Evolutionary conservation across 2,888 invertebrate genomes (phyloP), one percentile per base, ranked within the genome.

Genomic region (Philaethria dido): DNA sequence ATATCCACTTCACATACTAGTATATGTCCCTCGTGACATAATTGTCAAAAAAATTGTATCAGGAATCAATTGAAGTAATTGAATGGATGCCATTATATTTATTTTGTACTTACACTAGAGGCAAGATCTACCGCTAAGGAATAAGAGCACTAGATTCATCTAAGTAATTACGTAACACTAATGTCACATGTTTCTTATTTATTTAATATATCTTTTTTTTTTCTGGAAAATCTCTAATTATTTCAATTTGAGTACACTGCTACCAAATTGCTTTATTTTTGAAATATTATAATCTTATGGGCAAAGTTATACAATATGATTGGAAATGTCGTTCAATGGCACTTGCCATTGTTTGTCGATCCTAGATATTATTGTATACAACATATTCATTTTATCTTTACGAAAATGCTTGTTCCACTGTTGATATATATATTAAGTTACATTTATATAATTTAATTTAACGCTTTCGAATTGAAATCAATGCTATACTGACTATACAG

Each of bases 101-200:
- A 59, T n/a, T 76, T 78, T 78, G 78, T 80, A 80, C 78, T 80
- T 78, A 78, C 74, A 66, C 80, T 80, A 80, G 67, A 74, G 80
- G 80, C 80, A 81, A 80, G 80, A 80, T 71, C 70, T 71, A 75
- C 76, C 74, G 68, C 71, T 74, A 70, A 66, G 61, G 69, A 54
- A 39, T 68, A 47, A 65, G 55, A 33, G 18, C 57, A 29, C 44
- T 61, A 47, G 59, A 64, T 48, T 36, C 18, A 55, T 57, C 61
- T 55, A 62, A 47, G 39, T 45, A 55, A 5, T 61, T 52, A 54
- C 22, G 54, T 45, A 39, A 62, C 18, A 44, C 45, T 61, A 48
- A 50, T 14, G 33, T 45, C 25, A 55, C 33, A 44, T 36, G 44
- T 44, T 47, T 59, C 39, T 39, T 29, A 42, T 25, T 29, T 36